These are phyloP conservation scores for Oriolus oriolus DNA, from an alignment of 2,113 vertebrate genomes.

Conservation along the genomic window DNA sequence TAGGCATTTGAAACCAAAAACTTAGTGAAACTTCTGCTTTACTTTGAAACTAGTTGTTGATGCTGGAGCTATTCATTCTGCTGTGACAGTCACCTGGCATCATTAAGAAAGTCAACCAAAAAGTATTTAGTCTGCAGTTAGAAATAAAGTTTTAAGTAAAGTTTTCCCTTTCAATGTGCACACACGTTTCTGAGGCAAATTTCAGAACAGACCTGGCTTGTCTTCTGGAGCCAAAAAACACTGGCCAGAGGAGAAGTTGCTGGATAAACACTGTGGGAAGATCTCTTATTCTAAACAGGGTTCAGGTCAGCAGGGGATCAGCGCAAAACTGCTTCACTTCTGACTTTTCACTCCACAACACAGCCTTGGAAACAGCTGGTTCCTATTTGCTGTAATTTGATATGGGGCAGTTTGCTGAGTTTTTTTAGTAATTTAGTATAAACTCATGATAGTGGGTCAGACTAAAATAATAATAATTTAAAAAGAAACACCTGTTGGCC, in stretches of 20 bases:
- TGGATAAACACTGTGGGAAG: neutral
- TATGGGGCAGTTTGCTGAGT: neutral
- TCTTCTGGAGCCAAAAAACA: neutral
- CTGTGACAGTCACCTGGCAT: neutral
- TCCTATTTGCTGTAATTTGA: neutral
- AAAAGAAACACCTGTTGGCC: neutral
- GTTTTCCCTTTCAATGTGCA: neutral
- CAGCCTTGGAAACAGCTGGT: neutral
- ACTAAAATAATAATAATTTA: neutral
- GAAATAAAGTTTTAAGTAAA: neutral
- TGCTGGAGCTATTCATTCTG: neutral
- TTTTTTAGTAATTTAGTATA: neutral
- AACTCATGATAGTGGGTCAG: neutral
- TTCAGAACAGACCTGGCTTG: neutral
- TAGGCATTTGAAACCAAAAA: neutral
- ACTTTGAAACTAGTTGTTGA: neutral
- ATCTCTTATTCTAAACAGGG: neutral
- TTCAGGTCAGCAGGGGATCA: neutral
- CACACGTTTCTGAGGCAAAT: neutral
- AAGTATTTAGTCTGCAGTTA: neutral
- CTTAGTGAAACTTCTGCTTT: neutral
- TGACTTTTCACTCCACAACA: neutral
- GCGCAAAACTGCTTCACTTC: neutral
- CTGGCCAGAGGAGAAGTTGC: neutral
- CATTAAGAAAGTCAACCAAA: neutral